Base-by-base conservation (phyloP, 1,140 invertebrate genomes). In the Odontomachus brunneus region DNA sequence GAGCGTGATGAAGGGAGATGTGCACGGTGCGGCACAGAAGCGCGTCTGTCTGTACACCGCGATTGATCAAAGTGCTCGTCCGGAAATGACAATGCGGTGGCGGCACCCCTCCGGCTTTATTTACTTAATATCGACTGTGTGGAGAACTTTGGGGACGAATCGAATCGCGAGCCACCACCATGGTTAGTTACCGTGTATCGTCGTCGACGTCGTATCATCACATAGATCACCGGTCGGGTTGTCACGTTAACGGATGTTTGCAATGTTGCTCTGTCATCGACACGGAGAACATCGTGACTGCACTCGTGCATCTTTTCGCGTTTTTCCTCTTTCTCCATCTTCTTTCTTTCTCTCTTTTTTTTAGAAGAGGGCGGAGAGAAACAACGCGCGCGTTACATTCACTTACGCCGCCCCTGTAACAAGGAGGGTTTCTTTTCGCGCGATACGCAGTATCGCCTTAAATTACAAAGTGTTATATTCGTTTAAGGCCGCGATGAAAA, bases 51-150 rank as follows among this genome's bases (percentile, higher is more conserved):
- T 86, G 85, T 80, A 19, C 76, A 22, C 15, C 55, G 22, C 59
- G 71, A 87, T 87, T 87, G 83, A 82, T 88, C 87, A 82, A 88
- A 88, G 82, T 84, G 83, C 66, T 82, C 85, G 62, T 67, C 85
- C 53, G 55, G 57, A 80, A 87, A 60, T 63, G 80, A 85, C 53
- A 71, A 74, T 74, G 78, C 53, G 60, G 48, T 53, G 48, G 9
- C 26, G 15, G 51, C 29, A 48, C 57, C 51, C 38, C 48, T 24
- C n/a, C n/a, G n/a, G 85, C 78, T 86, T 83, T 83, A 85, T 87
- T 87, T 87, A 82, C 84, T 83, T 87, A 86, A 67, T 66, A 51
- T 74, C 55, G 72, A 83, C 74, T 72, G 60, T 11, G 63, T 57
- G 24, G 59, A 33, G 78, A 83, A 86, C 65, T 86, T 67, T 14